Evolutionary conservation across 1,140 invertebrate species (phyloP), one percentile per base, ranked within the genome.

Genomic region (Zaprionus kolodkinae): DNA sequence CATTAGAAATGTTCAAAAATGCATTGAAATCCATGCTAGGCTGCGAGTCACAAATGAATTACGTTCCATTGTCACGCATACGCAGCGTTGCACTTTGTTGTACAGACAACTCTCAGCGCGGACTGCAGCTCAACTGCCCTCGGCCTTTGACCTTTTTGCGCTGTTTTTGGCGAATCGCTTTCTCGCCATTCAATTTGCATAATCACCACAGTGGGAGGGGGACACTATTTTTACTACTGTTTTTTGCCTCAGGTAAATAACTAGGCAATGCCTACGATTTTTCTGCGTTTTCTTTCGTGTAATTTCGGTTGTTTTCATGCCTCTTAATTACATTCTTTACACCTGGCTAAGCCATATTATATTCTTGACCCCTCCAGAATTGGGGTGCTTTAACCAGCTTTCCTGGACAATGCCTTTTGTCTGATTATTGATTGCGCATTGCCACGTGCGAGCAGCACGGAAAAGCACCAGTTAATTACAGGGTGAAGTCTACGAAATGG

Each of bases 1-100:
- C 81, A 88, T 88, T 89, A 76, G 79, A 74, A 74, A 72, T 78
- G 67, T 67, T 80, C 67, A 75, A 71, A 79, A 88, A 88, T 88
- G 84, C 84, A 88, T 68, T 72, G 60, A 79, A 75, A 66, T 83
- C 69, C 77, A 61, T 63, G 78, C 57, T 79, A 35, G 61, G 61
- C 11, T 25, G 68, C 17, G 21, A 33, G 57, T 43, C 56, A 38
- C 21, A 70, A 72, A 71, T 81, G 65, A 88, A 56, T 76, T 73
- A 85, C 63, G 17, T 17, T 12, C 35, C 7, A 73, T 56, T 72
- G 72, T 45, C 85, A 81, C 81, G 85, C 85, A 88, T 80, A 88
- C 66, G 54, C 45, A 11, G 30, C 3, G 62, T 66, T 62, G 59
- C 38, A 38, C 52, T 1, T 21, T 27, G n/a, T 10, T 9, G 2